Evolutionary conservation across 64 coral and sea anemone species (phyloP), one percentile per base, ranked within the genome.

Genomic region (Platygyra sinensis): DNA sequence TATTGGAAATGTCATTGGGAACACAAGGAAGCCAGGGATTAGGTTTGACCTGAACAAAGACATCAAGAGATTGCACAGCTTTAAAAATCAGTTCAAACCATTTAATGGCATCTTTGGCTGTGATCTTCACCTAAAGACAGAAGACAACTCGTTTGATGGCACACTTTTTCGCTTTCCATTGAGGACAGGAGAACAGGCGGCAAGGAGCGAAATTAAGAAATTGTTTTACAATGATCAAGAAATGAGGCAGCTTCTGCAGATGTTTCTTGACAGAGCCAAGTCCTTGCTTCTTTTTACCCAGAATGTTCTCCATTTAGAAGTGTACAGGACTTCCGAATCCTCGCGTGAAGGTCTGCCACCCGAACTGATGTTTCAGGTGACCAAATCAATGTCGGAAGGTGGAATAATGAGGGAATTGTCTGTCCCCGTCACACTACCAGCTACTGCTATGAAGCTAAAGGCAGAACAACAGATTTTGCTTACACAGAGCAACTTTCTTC

Each of bases 91-190:
- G n/a, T 88, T 93, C 65, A 93, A 93, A 74, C 93, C 93, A 19
- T 94, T 73, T 46, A 94, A 94, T 65, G 93, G 89, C 32, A 87
- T 94, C 32, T 94, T 94, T 75, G 93, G 81, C 19, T 94, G 88
- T 86, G 76, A 94, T 55, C 67, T 94, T 55, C 61, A 73, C 57
- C 52, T 76, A 12, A 81, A 79, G 46, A 55, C 3, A 42, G 31
- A 90, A 8, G 54, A 89, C 77, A 49, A 77, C 51, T 74, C 74
- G 0, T 90, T 69, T 74, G 62, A 94, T 86, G 93, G 93, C 10
- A 94, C 93, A 22, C 64, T 94, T 2, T 94, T 94, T 18, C 81
- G 93, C 13, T 94, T 94, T 90, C 93, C 93, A 33, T 87, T 94
- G 22, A 25, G 93, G 73, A 94, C 89, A 18, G 75, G 72, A 86